Evolutionary conservation across 2,797 vertebrate species (phyloP).

Genomic region (Chelidonichthys spinosus): DNA sequence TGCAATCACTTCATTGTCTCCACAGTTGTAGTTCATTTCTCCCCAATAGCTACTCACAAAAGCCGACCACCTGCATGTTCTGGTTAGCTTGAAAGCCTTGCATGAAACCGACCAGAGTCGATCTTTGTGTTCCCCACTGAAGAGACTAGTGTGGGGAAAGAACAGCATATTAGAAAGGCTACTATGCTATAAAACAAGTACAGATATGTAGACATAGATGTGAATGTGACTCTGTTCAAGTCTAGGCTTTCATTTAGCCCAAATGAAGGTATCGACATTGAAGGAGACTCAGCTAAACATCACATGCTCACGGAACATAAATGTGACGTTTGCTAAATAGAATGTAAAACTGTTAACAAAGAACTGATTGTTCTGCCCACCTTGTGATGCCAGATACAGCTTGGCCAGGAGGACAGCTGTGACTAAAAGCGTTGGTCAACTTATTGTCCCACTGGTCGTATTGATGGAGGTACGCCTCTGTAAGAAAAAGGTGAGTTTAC

Average conservation of each 20-base stretch:
- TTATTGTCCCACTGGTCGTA: background rate
- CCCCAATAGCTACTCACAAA: background rate
- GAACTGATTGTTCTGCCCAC: background rate
- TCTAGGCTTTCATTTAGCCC: too few species aligned
- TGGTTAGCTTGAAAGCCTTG: background rate
- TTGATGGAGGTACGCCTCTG: background rate
- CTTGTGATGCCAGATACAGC: constrained; percentile 26
- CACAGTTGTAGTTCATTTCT: constrained; percentile 6
- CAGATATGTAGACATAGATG: too few species aligned
- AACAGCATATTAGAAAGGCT: background rate
- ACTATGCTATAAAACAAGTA: too few species aligned
- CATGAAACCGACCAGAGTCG: constrained; percentile 20
- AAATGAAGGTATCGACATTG: background rate
- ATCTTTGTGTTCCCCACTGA: background rate
- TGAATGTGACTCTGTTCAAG: too few species aligned
- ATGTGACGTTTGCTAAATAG: background rate
- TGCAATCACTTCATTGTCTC: background rate
- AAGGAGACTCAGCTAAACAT: background rate
- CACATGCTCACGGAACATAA: background rate
- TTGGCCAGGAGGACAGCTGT: constrained; percentile 6
- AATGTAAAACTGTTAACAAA: background rate
- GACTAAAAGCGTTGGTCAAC: background rate
- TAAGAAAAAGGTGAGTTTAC: background rate
- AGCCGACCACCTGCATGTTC: background rate
- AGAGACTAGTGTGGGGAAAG: background rate